phyloP scores from a whole-genome alignment of 2,888 invertebrate genomes.

The Meliscaeva auricollis region DNA sequence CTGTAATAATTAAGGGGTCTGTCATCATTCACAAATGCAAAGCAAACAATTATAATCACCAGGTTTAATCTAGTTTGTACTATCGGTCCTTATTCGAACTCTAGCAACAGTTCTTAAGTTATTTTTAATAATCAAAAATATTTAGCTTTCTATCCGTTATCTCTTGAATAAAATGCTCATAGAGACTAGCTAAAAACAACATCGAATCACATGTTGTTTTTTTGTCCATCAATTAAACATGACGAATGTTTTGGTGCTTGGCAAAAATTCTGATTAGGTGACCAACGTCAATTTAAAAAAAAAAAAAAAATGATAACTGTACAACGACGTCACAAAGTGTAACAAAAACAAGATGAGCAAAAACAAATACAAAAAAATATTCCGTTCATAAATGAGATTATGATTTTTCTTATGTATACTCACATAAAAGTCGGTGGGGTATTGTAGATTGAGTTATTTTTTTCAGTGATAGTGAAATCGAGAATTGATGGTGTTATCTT shows the following conservation, averaged over 20 bases:
- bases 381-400: constrained; percentile 14
- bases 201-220: neutral
- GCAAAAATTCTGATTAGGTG: neutral
- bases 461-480: constrained; percentile 93
- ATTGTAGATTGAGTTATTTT: constrained; percentile 96
- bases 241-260: neutral
- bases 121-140: neutral
- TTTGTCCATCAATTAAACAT: neutral
- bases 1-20: too few relatives aligned
- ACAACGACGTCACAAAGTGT: constrained; percentile 10
- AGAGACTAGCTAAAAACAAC: constrained; percentile 22
- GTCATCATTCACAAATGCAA: neutral
- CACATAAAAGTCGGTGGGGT: constrained; percentile 98
- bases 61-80: constrained; percentile 22
- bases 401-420: constrained; percentile 81
- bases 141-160: constrained; percentile 29
- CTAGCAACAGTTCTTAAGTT: neutral
- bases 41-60: neutral
- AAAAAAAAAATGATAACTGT: constrained; percentile 3
- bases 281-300: constrained; percentile 24
- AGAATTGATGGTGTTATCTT: constrained; percentile 93
- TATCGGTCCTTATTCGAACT: neutral
- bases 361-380: neutral
- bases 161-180: constrained; percentile 11
- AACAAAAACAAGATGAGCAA: neutral